Evolutionary conservation across 2,113 vertebrate genomes (phyloP).

Genomic region (Myxocyprinus asiaticus): DNA sequence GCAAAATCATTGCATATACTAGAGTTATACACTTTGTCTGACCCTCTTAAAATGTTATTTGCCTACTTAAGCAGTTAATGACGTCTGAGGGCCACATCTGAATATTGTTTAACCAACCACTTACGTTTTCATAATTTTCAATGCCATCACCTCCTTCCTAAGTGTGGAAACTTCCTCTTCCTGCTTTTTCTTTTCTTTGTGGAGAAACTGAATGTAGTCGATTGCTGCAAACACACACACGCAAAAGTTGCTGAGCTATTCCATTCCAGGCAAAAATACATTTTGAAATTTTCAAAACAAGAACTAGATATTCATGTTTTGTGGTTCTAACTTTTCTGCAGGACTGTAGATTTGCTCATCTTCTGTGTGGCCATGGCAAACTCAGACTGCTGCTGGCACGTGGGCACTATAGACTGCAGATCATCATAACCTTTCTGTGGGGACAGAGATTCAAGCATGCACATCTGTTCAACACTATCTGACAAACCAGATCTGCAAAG

Average conservation of each 20-base stretch:
- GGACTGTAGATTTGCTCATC: conserved; percentile 93
- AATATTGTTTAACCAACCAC: conserved; percentile 43
- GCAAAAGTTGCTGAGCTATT: conserved; percentile 20
- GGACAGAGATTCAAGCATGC: background rate
- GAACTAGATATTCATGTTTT: background rate
- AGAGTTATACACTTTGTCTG: background rate
- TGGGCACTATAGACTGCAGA: conserved; percentile 93
- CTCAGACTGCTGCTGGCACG: conserved; percentile 94
- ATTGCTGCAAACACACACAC: conserved; percentile 78
- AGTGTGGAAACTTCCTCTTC: conserved; percentile 93
- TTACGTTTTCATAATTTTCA: conserved; percentile 99
- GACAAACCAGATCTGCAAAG: background rate
- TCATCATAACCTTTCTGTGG: conserved; percentile 96
- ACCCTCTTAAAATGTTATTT: background rate
- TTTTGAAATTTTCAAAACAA: background rate
- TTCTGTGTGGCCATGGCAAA: conserved; percentile 89
- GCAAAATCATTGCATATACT: too few relatives aligned
- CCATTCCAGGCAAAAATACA: background rate
- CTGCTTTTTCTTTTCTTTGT: conserved; percentile 99
- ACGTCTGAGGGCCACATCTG: background rate
- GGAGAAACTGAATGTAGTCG: conserved; percentile 98
- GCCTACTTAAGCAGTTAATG: background rate
- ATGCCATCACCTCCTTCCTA: conserved; percentile 92
- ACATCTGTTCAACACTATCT: background rate
- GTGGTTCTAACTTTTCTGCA: conserved; percentile 90